Base-by-base conservation (phyloP, 2,888 invertebrate genomes). In the Venustoraphidia nigricollis region DNA sequence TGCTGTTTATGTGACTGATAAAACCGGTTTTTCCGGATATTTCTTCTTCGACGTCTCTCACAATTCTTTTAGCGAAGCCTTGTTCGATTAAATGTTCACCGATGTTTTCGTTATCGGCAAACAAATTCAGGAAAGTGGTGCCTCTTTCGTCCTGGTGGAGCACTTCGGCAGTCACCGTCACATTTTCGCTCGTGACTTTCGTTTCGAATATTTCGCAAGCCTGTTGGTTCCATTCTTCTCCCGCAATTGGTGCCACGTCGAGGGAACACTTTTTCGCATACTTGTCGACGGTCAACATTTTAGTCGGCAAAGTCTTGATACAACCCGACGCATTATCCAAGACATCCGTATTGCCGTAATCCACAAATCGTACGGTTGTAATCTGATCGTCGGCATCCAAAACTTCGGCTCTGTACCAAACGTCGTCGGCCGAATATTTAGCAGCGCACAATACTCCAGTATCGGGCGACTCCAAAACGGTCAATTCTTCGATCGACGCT, bases 361-460 rank as follows among this genome's bases (percentile, higher is more conserved):
- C 88, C 10, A 85, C 75, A 56, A 86, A 87, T 36, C 83, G 75
- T 1, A 87, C 77, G 0, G 83, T 84, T 9, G 80, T 84, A 38
- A 85, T 79, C 53, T 86, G 85, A 8, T 76, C 71, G 53, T 83
- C 81, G 0, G 83, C 76, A 60, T 89, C 90, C 39, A 93, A 75
- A 9, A 96, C 82, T 60, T 81, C 81, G 0, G 93, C 95, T 50
- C 96, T 76, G 64, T 96, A 96, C 95, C 96, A 97, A 53, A 77
- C 76, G 39, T 83, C 81, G 60, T 95, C 91, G 2, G 78, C 81
- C 0, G 81, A 76, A 63, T 89, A 94, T 58, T 83, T 80, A 1
- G 93, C 92, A 44, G 81, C 71, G 56, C 86, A 87, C 0, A 79
- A 59, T 0, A 76, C 73, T 8, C 81, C 80, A 48, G 76, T 68